Evolutionary conservation across 1,140 invertebrate species (phyloP), one percentile per base, ranked within the genome.

Genomic region (Prorops nasuta): DNA sequence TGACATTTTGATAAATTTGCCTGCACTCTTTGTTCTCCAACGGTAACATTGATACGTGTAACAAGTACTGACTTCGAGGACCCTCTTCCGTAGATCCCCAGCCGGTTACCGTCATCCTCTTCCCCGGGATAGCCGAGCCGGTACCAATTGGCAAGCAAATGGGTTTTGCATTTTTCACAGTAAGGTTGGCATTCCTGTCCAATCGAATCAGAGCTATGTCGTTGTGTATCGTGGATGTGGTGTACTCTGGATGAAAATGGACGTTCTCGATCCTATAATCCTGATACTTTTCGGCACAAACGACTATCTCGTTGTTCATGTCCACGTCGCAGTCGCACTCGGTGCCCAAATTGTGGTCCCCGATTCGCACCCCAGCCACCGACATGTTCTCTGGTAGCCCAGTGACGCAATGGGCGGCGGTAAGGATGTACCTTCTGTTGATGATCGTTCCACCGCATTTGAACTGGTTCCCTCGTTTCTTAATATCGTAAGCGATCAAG

Each of bases 361-460:
- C 54, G 19, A 60, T 35, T 16, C 53, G 39, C 1, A 48, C 51
- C 9, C 47, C 40, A 3, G 18, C 9, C 0, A 56, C 3, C 14
- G 46, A 54, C 6, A 47, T 28, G n/a, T 28, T 28, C 82, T 45
- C 21, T 2, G 46, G 34, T 14, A 55, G 18, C 24, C 49, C 38
- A 0, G 71, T 73, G 4, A 86, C 74, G 53, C 85, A 87, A 58
- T 88, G 86, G 0, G 84, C 85, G 1, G 85, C 85, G 2, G 85
- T 88, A 18, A 87, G 56, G 15, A 87, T 77, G 58, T 86, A 84
- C 51, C 79, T 68, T 18, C 79, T 61, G 34, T 77, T 82, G 49
- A 88, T 84, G 0, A 87, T 67, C 0, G 84, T 79, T 2, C 82
- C 85, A 0, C 83, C 84, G 56, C 85, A 87, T 43, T 74, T 72